phyloP scores from a whole-genome alignment of 2,797 vertebrate species.

The Platyrinchus mystaceus region DNA sequence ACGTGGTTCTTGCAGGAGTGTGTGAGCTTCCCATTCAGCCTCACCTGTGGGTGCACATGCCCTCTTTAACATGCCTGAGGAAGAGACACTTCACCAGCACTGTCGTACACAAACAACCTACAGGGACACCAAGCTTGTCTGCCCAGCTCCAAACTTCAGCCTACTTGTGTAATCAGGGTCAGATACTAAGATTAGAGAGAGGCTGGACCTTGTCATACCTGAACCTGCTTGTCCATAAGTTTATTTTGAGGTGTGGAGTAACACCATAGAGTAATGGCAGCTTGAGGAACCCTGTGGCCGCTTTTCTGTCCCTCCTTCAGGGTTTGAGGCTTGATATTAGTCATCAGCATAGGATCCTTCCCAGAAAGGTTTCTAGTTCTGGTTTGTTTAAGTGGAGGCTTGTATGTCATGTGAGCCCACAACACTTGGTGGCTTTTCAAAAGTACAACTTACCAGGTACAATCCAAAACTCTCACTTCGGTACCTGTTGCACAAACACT shows the following conservation, averaged over 20 bases:
- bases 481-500: not conserved
- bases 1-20: rapidly evolving
- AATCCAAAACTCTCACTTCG: not conserved
- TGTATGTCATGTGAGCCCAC: not conserved
- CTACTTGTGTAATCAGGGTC: not conserved
- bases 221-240: not conserved
- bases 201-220: not conserved
- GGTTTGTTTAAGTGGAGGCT: not conserved
- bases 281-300: not conserved
- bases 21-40: rapidly evolving
- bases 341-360: not conserved
- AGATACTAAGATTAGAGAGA: not conserved
- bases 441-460: not conserved
- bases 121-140: not conserved
- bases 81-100: rapidly evolving
- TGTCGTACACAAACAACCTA: too few relatives aligned
- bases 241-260: not conserved
- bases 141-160: not conserved
- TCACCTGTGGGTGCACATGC: not conserved
- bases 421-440: not conserved
- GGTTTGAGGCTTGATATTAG: not conserved
- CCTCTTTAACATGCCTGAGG: rapidly evolving
- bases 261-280: not conserved
- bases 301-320: not conserved
- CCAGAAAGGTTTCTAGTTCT: not conserved